Evolutionary conservation across 2,888 invertebrate genomes (phyloP), one percentile per base, ranked within the genome.

Genomic region (Caenorhabditis japonica): DNA sequence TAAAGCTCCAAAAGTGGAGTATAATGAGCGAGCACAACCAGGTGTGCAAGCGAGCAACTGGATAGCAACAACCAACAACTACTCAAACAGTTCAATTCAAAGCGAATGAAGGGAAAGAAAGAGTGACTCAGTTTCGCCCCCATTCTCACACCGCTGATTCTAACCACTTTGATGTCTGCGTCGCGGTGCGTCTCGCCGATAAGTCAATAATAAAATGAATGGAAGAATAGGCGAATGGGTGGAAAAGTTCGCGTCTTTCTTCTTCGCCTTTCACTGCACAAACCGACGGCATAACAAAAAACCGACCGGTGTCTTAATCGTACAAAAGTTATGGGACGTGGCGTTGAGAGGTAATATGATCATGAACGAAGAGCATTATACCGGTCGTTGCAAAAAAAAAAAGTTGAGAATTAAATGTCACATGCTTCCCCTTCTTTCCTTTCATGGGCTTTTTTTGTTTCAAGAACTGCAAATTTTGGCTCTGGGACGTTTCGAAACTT

Each of bases 201-300:
- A 66, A 66, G 66, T 66, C 66, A 66, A 66, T 66, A 66, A 66
- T 56, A 66, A 56, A 66, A 66, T 66, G 66, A 58, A 66, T 66
- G 27, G 64, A 46, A 23, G 25, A 21, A 62, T 25, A 47, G 19
- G 36, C 19, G 47, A n/a, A 21, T 4, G 27, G 33, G 33, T 17
- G 8, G 47, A 33, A 23, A 36, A 52, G 23, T 34, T 34, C 34
- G 34, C 19, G n/a, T n/a, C n/a, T n/a, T n/a, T n/a, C n/a, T n/a
- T n/a, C n/a, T n/a, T n/a, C n/a, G n/a, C n/a, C n/a, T 30, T 30
- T 30, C 30, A 30, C 5, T 30, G 30, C 10, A 10, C 30, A 30
- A 30, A 30, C 30, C 30, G 7, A 19, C 13, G 44, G n/a, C 44
- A 46, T 23, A n/a, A n/a, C n/a, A 30, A 13, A 19, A 38, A 10